Evolutionary conservation across 2,888 invertebrate genomes (phyloP).

Genomic region (Tipula helvola): DNA sequence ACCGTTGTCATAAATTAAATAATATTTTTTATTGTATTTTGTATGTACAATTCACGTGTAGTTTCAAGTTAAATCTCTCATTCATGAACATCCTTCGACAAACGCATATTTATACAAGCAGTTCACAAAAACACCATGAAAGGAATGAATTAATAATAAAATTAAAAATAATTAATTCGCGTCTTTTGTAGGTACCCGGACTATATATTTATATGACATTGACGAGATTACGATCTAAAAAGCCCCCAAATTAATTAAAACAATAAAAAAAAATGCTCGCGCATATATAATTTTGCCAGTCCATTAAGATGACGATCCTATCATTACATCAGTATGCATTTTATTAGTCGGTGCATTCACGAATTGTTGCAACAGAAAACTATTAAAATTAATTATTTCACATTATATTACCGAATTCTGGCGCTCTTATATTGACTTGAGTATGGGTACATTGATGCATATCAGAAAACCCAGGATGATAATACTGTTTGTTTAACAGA

Average conservation of each 20-base stretch:
- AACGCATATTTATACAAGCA: background rate
- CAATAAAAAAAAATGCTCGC: background rate
- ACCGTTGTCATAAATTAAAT: background rate
- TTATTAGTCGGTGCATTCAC: background rate
- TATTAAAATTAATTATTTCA: background rate
- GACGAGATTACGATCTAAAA: background rate
- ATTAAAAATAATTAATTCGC: background rate
- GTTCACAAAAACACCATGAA: background rate
- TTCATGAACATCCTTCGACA: background rate
- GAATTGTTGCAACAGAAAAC: background rate
- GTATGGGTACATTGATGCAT: too few species aligned
- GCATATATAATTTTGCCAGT: background rate
- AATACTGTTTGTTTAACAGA: background rate
- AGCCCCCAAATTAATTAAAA: background rate
- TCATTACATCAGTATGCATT: background rate
- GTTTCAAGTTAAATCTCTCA: background rate
- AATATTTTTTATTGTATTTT: background rate
- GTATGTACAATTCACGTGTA: background rate
- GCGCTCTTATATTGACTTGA: background rate
- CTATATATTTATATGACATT: background rate
- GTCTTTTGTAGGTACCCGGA: background rate
- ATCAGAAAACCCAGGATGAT: background rate
- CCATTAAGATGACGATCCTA: background rate
- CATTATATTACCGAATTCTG: background rate
- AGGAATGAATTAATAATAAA: background rate